phyloP scores from a whole-genome alignment of 37 sponge, comb jelly and placozoan genomes.

The Axinella damicornis region DNA sequence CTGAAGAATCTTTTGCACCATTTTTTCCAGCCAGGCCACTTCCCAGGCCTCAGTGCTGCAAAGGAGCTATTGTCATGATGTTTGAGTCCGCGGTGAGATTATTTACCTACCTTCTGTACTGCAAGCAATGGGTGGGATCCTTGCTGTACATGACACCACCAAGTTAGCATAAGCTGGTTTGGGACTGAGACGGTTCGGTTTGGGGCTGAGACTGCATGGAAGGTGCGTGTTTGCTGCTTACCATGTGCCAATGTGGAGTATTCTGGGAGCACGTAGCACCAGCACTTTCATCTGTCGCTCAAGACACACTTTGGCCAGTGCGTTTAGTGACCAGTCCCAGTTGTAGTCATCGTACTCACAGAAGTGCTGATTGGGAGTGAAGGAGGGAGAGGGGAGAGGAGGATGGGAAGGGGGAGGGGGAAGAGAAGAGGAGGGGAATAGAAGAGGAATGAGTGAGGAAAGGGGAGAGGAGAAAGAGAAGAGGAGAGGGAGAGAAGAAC shows the following conservation, averaged over 20 bases:
- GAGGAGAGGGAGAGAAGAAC: not conserved
- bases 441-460: not conserved
- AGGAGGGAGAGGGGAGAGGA: not conserved
- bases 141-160: too few species aligned
- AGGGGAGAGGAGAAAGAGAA: not conserved
- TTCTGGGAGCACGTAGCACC: conserved; percentile 58
- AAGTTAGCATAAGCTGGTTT: too few species aligned
- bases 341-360: conserved; percentile 94
- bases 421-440: not conserved
- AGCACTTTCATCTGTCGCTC: conserved; percentile 51
- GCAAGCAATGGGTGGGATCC: too few species aligned
- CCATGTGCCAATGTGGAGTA: conserved; percentile 89
- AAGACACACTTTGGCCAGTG: conserved; percentile 65
- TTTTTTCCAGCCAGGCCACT: too few species aligned
- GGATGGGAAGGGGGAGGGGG: not conserved
- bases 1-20: too few species aligned
- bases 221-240: conserved; percentile 22
- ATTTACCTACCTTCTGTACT: too few species aligned
- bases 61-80: too few species aligned
- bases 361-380: conserved; percentile 45
- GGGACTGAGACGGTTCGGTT: not conserved
- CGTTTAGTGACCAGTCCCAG: conserved; percentile 90
- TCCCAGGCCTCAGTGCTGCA: too few species aligned
- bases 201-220: not conserved
- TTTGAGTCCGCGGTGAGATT: too few species aligned